A percentile compares a stretch with the other conserved stretches of the same genome.
Evolutionary conservation across 2,797 vertebrate genomes (phyloP).

Genomic region (Melopsittacus undulatus): DNA sequence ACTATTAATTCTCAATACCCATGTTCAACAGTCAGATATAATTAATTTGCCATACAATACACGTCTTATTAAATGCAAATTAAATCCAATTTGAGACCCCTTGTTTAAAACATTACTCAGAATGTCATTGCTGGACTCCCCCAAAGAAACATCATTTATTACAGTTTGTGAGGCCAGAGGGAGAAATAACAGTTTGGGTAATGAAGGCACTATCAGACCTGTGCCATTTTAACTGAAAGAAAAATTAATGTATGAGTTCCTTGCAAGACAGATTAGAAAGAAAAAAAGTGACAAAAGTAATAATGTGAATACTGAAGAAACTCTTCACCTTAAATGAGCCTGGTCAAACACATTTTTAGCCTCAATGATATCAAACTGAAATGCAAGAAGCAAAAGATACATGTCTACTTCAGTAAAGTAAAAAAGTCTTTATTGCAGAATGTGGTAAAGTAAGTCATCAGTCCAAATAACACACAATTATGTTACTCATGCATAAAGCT

Average conservation of each 20-base stretch:
- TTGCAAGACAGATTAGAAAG: not conserved
- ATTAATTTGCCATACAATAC: slow-evolving; percentile 53
- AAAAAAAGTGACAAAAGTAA: slow-evolving; percentile 3
- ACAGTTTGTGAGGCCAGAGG: slow-evolving; percentile 51
- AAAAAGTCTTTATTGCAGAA: not conserved
- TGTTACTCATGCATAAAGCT: not conserved
- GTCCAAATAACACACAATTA: not conserved
- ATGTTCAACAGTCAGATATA: not conserved
- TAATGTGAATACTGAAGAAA: slow-evolving; percentile 18
- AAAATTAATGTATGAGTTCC: slow-evolving; percentile 35
- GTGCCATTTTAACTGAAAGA: slow-evolving; percentile 39
- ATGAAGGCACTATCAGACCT: slow-evolving; percentile 21
- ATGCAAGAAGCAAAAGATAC: not conserved
- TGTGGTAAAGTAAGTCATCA: not conserved
- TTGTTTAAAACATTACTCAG: slow-evolving; percentile 25
- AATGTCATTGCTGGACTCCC: slow-evolving; percentile 16
- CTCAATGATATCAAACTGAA: not conserved
- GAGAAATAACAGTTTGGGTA: slow-evolving; percentile 58
- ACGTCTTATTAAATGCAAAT: slow-evolving; percentile 56
- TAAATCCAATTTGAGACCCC: slow-evolving; percentile 47
- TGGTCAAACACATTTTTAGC: not conserved
- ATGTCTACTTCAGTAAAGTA: not conserved
- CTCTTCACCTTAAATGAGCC: not conserved
- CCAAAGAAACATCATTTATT: slow-evolving; percentile 41
- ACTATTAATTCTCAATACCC: slow-evolving; percentile 21